Percentiles rank a stretch among this genome's conserved stretches.
These are phyloP conservation scores for Chelonus formosanus DNA, from an alignment of 2,888 invertebrate genomes.

Conservation along the genomic window DNA sequence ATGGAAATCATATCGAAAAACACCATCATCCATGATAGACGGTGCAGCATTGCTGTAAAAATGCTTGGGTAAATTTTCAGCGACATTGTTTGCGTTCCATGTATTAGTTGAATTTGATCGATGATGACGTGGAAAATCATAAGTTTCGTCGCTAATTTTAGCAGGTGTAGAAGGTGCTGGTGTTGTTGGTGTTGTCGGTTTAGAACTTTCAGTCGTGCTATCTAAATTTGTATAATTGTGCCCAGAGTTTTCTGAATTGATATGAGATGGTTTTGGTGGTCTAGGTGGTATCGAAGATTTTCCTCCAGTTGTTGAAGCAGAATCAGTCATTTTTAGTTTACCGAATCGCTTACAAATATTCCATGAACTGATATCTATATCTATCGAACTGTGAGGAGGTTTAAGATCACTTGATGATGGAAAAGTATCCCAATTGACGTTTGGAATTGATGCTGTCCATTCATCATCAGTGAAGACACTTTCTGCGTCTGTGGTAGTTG, in stretches of 20 bases:
- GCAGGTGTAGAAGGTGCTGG: slow-evolving; percentile 57
- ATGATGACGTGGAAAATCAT: slow-evolving; percentile 78
- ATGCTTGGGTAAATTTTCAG: slow-evolving; percentile 63
- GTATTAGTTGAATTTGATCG: slow-evolving; percentile 62
- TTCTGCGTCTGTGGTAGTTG: slow-evolving; percentile 74
- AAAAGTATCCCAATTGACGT: slow-evolving; percentile 67
- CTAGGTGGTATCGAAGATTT: slow-evolving; percentile 74
- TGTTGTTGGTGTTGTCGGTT: slow-evolving; percentile 60
- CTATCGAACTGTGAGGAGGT: slow-evolving; percentile 70
- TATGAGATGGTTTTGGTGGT: slow-evolving; percentile 78
- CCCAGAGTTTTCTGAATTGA: slow-evolving; percentile 63
- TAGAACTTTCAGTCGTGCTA: slow-evolving; percentile 59
- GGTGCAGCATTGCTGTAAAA: slow-evolving; percentile 73
- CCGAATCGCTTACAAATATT: slow-evolving; percentile 71
- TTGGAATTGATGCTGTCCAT: slow-evolving; percentile 69
- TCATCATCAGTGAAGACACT: slow-evolving; percentile 78
- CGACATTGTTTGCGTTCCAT: slow-evolving; percentile 50
- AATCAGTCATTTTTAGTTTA: slow-evolving; percentile 64
- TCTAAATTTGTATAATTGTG: slow-evolving; percentile 67
- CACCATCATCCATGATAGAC: slow-evolving; percentile 65
- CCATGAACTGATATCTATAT: slow-evolving; percentile 68
- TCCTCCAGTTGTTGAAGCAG: slow-evolving; percentile 51
- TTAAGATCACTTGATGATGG: slow-evolving; percentile 64
- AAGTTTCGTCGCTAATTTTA: slow-evolving; percentile 68
- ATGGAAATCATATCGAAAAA: slow-evolving; percentile 71